Conservation (phyloP, 2,797 vertebrate species). For the Brachyrhaphis roseni region DNA sequence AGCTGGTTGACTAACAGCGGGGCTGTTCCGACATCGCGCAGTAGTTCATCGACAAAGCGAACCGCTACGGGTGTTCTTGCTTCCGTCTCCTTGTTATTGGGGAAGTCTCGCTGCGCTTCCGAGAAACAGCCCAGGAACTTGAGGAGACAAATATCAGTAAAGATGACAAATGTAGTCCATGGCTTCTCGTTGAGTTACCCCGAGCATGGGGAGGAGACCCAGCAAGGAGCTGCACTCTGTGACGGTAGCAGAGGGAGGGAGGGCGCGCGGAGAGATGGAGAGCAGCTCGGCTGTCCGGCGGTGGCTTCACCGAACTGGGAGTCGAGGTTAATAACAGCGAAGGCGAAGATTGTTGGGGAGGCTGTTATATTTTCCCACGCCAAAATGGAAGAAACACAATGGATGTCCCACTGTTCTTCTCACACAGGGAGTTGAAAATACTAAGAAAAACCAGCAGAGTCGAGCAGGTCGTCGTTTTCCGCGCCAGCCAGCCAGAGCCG, state of each 20-base stretch:
- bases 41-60: slow-evolving; percentile 46
- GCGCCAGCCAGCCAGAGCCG: slow-evolving; percentile 7
- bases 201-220: slow-evolving; percentile 32
- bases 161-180: slow-evolving; percentile 50
- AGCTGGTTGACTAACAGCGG: slow-evolving; percentile 13
- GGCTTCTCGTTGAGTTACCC: slow-evolving; percentile 40
- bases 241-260: slow-evolving; percentile 40
- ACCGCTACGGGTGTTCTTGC: slow-evolving; percentile 37
- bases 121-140: slow-evolving; percentile 14
- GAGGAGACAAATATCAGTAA: slow-evolving; percentile 7
- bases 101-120: slow-evolving; percentile 51
- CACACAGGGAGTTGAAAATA: background rate
- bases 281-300: slow-evolving; percentile 34
- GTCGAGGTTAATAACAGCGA: background rate
- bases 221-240: slow-evolving; percentile 46
- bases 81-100: slow-evolving; percentile 23
- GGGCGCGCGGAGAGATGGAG: slow-evolving; percentile 61
- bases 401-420: background rate
- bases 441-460: background rate
- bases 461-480: slow-evolving; percentile 34
- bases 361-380: background rate
- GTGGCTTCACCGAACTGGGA: slow-evolving; percentile 42
- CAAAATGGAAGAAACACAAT: no score
- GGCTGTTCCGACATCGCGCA: background rate
- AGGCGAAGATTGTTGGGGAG: background rate